Conservation (phyloP, 2,797 vertebrate species). For the Coregonus sp. region DNA sequence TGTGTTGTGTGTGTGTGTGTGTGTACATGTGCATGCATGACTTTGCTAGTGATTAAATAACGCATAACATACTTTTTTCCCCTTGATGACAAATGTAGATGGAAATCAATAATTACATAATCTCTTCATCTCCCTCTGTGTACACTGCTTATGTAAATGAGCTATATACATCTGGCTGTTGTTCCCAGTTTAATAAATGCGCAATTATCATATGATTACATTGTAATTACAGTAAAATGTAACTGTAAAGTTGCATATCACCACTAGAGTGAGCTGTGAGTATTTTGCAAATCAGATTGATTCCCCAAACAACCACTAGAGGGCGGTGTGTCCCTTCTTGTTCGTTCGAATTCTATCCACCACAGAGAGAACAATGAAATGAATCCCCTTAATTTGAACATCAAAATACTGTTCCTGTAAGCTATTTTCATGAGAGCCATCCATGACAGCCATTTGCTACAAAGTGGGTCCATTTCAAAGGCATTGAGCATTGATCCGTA, state of each 20-base stretch:
- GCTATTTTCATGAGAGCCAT: not conserved
- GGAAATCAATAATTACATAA: not conserved
- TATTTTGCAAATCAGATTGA: not conserved
- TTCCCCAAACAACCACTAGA: constrained; percentile 12
- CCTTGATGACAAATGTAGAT: no score
- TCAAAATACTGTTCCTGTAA: not conserved
- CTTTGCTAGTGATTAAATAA: not conserved
- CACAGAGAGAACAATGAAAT: not conserved
- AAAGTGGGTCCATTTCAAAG: not conserved
- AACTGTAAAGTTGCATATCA: not conserved
- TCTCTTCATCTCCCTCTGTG: not conserved
- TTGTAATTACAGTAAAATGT: constrained; percentile 9
- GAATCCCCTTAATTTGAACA: not conserved
- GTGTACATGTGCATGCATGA: not conserved
- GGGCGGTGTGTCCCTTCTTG: constrained; percentile 3
- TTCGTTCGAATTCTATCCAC: not conserved
- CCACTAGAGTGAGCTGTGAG: not conserved
- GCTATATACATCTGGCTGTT: not conserved
- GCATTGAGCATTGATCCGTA: not conserved
- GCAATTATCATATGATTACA: constrained; percentile 20
- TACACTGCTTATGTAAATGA: not conserved
- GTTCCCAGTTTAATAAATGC: not conserved
- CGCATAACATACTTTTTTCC: not conserved
- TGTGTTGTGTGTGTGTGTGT: not conserved
- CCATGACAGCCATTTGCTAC: not conserved